Evolutionary conservation across 2,113 vertebrate species (phyloP).

Genomic region (Malurus elegans): DNA sequence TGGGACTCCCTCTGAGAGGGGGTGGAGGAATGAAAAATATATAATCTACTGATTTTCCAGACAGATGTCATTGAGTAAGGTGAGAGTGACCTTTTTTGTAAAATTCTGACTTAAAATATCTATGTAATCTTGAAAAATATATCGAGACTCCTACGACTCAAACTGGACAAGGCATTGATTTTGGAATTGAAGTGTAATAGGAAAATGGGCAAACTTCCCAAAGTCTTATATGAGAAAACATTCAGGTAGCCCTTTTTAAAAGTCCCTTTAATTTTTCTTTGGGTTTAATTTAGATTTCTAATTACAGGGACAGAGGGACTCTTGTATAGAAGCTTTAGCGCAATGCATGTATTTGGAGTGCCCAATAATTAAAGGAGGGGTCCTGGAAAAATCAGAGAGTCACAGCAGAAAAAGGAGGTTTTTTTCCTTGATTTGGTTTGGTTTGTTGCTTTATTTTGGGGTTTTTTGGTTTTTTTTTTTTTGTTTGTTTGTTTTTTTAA

Average conservation of each 20-base stretch:
- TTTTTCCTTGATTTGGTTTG: neutral
- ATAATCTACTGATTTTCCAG: neutral
- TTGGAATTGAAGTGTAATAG: neutral
- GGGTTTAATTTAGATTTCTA: neutral
- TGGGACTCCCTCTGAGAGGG: rapidly evolving
- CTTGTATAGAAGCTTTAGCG: neutral
- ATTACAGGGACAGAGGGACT: neutral
- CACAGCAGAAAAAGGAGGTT: neutral
- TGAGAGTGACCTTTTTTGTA: neutral
- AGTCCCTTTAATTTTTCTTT: neutral
- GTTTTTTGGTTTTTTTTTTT: too few relatives aligned
- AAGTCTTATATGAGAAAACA: rapidly evolving
- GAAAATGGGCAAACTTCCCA: neutral
- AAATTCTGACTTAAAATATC: neutral
- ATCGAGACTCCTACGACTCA: neutral
- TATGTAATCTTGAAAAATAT: neutral
- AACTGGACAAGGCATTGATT: neutral
- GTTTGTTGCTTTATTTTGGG: too few relatives aligned
- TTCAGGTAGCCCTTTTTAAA: neutral
- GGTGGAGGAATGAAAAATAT: neutral
- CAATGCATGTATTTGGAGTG: neutral
- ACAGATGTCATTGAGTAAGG: neutral
- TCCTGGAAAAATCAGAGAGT: rapidly evolving
- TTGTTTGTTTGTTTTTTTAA: neutral
- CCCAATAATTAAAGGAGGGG: neutral